Evolutionary conservation across 2,888 invertebrate species (phyloP).

Genomic region (Melanargia galathea): DNA sequence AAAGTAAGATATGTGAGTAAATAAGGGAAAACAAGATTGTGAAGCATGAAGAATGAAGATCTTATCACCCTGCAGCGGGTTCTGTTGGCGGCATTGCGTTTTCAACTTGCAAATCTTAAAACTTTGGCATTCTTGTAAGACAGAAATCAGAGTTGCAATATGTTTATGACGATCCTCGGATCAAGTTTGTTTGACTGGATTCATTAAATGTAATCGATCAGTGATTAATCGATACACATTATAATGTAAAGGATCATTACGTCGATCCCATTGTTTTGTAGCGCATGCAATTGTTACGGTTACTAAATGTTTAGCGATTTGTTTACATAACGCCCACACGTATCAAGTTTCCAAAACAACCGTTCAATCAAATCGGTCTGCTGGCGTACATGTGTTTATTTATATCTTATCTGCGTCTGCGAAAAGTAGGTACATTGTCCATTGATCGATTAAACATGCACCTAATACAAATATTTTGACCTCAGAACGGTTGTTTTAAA

Average conservation of each 20-base stretch:
- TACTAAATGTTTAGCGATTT: slow-evolving; percentile 23
- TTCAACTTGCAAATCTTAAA: too few species aligned
- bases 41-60: too few species aligned
- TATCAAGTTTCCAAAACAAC: slow-evolving; percentile 37
- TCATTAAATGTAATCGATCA: not conserved
- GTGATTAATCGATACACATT: slow-evolving; percentile 1
- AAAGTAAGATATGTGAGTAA: not conserved
- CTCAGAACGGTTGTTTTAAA: not conserved
- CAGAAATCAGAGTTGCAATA: too few species aligned
- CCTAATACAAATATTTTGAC: not conserved
- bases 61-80: too few species aligned
- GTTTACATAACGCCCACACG: slow-evolving; percentile 33
- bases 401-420: slow-evolving; percentile 32
- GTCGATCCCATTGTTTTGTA: slow-evolving; percentile 12
- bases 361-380: slow-evolving; percentile 36
- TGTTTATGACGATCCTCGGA: not conserved
- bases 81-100: too few species aligned
- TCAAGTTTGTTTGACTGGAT: not conserved
- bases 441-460: slow-evolving; percentile 29
- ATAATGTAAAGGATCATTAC: slow-evolving; percentile 17
- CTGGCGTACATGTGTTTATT: slow-evolving; percentile 29
- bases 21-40: not conserved
- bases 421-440: slow-evolving; percentile 29
- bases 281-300: slow-evolving; percentile 14
- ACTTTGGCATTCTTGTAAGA: not conserved